Evolutionary conservation across 2,888 invertebrate species (phyloP).

Genomic region (Limenitis camilla): DNA sequence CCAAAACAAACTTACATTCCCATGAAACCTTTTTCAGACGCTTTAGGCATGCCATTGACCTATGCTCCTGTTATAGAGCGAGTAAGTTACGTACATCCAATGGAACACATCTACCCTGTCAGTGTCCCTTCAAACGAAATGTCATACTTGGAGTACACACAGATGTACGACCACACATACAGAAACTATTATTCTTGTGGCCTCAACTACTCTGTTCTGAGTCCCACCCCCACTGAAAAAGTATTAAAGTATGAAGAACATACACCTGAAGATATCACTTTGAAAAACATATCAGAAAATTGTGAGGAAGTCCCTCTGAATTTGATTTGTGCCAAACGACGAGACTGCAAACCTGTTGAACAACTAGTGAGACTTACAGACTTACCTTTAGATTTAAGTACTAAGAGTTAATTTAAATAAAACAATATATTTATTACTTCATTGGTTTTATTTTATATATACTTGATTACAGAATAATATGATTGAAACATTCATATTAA

Average conservation of each 20-base stretch:
- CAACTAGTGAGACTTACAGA: conserved; percentile 63
- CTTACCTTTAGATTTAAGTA: conserved; percentile 77
- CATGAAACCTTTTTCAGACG: conserved; percentile 25
- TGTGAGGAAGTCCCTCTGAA: conserved; percentile 54
- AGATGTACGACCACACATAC: conserved; percentile 64
- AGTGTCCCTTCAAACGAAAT: conserved; percentile 57
- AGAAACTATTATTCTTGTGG: conserved; percentile 52
- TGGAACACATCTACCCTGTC: conserved; percentile 48
- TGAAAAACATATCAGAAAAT: conserved; percentile 26
- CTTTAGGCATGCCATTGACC: conserved; percentile 27
- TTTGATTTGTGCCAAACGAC: conserved; percentile 53
- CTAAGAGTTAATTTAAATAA: conserved; percentile 58
- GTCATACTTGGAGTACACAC: conserved; percentile 59
- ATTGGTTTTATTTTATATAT: conserved; percentile 19
- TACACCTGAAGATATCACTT: conserved; percentile 34
- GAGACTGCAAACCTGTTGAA: conserved; percentile 53
- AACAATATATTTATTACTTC: conserved; percentile 27
- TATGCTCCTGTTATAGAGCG: conserved; percentile 43
- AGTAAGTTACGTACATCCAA: conserved; percentile 44
- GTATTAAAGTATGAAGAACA: conserved; percentile 43
- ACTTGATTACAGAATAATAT: background rate
- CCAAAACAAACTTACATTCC: conserved; percentile 40
- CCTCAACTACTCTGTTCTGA: conserved; percentile 45
- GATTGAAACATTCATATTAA: conserved; percentile 4
- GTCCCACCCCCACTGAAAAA: conserved; percentile 48